Evolutionary conservation across 92 coral and sea anemone genomes (phyloP), one percentile per base, ranked within the genome.

Genomic region (Zoanthus solanderi): DNA sequence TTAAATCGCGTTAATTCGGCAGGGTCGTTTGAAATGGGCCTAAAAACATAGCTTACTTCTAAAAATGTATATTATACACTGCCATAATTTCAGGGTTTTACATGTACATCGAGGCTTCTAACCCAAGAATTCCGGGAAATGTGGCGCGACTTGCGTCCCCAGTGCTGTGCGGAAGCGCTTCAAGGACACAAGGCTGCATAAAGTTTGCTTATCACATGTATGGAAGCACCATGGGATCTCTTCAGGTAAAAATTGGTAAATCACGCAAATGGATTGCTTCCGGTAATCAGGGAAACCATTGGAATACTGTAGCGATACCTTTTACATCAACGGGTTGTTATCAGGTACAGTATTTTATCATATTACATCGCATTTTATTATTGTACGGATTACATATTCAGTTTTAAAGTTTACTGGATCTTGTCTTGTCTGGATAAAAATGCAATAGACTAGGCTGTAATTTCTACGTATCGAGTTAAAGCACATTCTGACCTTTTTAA

Each of bases 121-220:
- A 29, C 7, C 82, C 82, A 77, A 77, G 82, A 53, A 3, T 5
- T 9, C 29, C 45, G 6, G 68, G 50, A 52, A 42, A 77, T 14
- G 67, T 54, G 46, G 82, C 82, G 4, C 60, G 46, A 14, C 82
- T 77, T 30, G 82, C 17, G 5, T 77, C 82, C 52, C 82, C 82
- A 29, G 46, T 53, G 44, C 82, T 77, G 16, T 52, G 65, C 47
- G 31, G 23, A 8, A 14, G 7, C 14, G 6, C 63, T 13, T 77
- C 82, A 52, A 29, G 31, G 44, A 4, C 32, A 13, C 9, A 23
- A 14, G 82, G 82, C 46, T 77, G 82, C 61, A 16, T 57, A 15
- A 52, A 29, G 23, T 77, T 77, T 54, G 53, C 82, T 5, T 77
- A 77, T 34, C 82, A 77, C 67, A 77, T 77, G 82, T 54, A 11